Base-by-base conservation (phyloP, 2,888 invertebrate genomes). In the Vesta saturnalis region DNA sequence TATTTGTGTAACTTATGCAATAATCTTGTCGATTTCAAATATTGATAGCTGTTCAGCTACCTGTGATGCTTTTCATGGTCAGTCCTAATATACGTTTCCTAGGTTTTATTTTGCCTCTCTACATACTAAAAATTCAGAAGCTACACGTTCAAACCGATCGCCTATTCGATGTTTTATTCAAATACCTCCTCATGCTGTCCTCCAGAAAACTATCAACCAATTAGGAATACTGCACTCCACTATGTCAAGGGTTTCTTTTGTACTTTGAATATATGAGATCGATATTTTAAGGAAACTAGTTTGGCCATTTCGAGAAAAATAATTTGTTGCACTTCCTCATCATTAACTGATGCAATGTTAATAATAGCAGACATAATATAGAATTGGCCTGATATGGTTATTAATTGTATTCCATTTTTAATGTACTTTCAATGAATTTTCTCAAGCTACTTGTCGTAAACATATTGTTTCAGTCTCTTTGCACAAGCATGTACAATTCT, bases 181-280 rank as follows among this genome's bases (percentile, higher is more conserved):
- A 69, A 73, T 39, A 52, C 75, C 74, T 21, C 64, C 64, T 52
- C 75, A 72, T 10, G 74, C 75, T 58, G 71, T 71, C 30, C 43
- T 69, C 70, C 72, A 75, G 73, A 74, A 75, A 69, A n/a, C n/a
- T n/a, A 60, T 14, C 16, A 74, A 61, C 72, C 73, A 74, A 63
- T 69, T 67, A 15, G 76, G 74, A 68, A 76, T 54, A 60, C 73
- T 70, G 46, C 75, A 76, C 46, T 76, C 76, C 55, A 75, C 74
- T 61, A 73, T 67, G 56, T 71, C 52, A 15, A 76, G 60, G 35
- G 56, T 60, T 52, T 66, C 64, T 68, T 72, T 64, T 72, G 63
- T 49, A 70, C 65, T 68, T 64, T 49, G 16, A 71, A 61, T 55
- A 72, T 66, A 49, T 69, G 12, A 46, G 49, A 56, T 46, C 61